Evolutionary conservation across 2,888 invertebrate species (phyloP), one percentile per base, ranked within the genome.

Genomic region (Protula sp.): DNA sequence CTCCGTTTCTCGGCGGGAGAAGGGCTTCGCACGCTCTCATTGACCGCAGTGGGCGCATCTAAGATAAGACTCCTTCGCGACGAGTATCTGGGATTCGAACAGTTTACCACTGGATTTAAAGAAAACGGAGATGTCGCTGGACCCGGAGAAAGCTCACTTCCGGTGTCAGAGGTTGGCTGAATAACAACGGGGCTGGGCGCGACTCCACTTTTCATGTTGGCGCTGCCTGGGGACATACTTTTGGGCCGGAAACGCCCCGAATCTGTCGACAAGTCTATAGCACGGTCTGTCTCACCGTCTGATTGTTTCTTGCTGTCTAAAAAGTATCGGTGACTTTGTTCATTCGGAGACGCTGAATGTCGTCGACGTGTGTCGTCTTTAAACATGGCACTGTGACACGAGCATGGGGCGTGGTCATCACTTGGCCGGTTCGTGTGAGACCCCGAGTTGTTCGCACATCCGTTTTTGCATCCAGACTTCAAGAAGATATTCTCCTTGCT

Each of bases 31-130:
- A 47, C 52, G 5, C 51, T 38, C n/a, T 60, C 58, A n/a, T 50
- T 57, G 1, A 62, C 74, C 14, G 74, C 68, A 30, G 67, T 65
- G n/a, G 79, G 79, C 9, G 77, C 76, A 55, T 78, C 78, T 9
- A 79, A 67, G 60, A 78, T 78, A 22, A 75, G 67, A 48, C 77
- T 75, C 19, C 79, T 57, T 30, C 78, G 60, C 5, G 70, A 70
- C 3, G 77, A 74, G 64, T 78, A 79, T 5, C 38, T 38, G 9
- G 9, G 38, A 38, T 19, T 38, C 9, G 38, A 14, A 14, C 9
- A 38, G 19, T 9, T 19, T 14, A 9, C 19, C 19, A 38, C 38
- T 38, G 38, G 19, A 19, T 19, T 19, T 19, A 38, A 9, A 38
- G 19, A 19, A 38, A 38, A 38, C 19, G 38, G 38, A 38, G 38